These are phyloP conservation scores for Styela plicata DNA, from an alignment of 23 tunicate genomes.

Conservation along the genomic window DNA sequence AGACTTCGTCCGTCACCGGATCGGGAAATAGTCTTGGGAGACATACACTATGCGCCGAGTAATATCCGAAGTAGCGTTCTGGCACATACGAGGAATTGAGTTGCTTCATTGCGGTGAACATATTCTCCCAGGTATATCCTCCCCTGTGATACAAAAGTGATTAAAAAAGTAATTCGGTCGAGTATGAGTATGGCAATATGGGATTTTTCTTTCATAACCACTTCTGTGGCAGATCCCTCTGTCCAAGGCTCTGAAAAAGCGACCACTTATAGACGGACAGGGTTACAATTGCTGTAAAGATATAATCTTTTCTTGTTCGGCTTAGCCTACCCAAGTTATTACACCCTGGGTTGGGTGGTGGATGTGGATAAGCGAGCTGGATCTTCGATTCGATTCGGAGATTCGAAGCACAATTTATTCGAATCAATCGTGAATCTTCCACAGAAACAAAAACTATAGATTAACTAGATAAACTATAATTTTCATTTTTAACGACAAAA, in stretches of 20 bases:
- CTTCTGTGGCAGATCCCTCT: not conserved
- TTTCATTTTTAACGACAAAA: no score
- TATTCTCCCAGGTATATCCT: conserved; percentile 11
- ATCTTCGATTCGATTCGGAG: not conserved
- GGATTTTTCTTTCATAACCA: not conserved
- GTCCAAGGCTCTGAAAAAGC: no score
- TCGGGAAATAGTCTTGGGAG: conserved; percentile 69
- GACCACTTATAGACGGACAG: no score
- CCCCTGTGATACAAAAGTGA: not conserved
- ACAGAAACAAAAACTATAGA: no score
- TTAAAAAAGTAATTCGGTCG: not conserved
- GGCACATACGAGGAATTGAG: conserved; percentile 14
- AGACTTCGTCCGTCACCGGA: conserved; percentile 41
- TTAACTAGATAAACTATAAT: no score
- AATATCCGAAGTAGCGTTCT: conserved; percentile 56
- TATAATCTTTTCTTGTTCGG: no score
- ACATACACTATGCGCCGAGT: conserved; percentile 86
- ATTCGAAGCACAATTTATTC: not conserved
- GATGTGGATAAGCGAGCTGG: not conserved
- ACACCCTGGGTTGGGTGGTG: no score
- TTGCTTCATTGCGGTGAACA: conserved; percentile 5
- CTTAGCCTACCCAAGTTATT: no score
- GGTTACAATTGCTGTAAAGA: not conserved
- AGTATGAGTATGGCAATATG: not conserved
- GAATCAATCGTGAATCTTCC: no score